These are phyloP conservation scores for Temnothorax ravouxi DNA, from an alignment of 2,888 invertebrate genomes.

Conservation along the genomic window DNA sequence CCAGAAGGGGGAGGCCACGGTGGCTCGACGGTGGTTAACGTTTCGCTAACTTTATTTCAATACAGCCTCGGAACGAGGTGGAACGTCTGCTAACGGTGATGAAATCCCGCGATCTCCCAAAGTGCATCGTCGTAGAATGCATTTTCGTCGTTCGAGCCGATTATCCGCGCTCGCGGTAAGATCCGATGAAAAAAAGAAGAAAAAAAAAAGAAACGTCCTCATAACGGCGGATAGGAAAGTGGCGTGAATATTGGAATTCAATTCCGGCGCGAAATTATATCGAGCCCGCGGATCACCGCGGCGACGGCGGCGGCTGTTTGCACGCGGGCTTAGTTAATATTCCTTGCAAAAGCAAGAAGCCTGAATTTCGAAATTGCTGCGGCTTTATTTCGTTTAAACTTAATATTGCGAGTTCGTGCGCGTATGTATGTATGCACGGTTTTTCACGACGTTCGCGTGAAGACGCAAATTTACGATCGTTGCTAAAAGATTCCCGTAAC, in stretches of 20 bases:
- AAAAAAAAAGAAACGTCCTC: not conserved
- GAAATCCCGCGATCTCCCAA: conserved; percentile 43
- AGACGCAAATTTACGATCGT: conserved; percentile 42
- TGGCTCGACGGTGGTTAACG: conserved; percentile 66
- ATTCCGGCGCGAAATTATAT: conserved; percentile 43
- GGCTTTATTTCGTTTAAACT: conserved; percentile 11
- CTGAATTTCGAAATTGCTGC: conserved; percentile 30
- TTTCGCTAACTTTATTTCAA: conserved; percentile 77
- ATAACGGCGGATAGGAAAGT: conserved; percentile 25
- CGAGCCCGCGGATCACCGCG: conserved; percentile 7
- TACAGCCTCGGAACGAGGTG: conserved; percentile 61
- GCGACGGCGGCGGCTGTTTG: conserved; percentile 32
- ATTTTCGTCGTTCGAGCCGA: conserved; percentile 40
- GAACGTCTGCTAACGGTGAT: conserved; percentile 61
- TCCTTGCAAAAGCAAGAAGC: conserved; percentile 6
- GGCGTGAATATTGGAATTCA: conserved; percentile 46
- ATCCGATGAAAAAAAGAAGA: not conserved
- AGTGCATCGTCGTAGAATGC: conserved; percentile 41
- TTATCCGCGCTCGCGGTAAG: conserved; percentile 43
- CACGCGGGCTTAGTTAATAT: conserved; percentile 36
- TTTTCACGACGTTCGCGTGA: conserved; percentile 17
- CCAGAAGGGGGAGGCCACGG: not conserved
- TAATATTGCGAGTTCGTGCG: not conserved
- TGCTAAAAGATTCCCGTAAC: conserved; percentile 13
- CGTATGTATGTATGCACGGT: not conserved